Base-by-base conservation (phyloP, 1,140 invertebrate species). In the Bombus vancouverensis region DNA sequence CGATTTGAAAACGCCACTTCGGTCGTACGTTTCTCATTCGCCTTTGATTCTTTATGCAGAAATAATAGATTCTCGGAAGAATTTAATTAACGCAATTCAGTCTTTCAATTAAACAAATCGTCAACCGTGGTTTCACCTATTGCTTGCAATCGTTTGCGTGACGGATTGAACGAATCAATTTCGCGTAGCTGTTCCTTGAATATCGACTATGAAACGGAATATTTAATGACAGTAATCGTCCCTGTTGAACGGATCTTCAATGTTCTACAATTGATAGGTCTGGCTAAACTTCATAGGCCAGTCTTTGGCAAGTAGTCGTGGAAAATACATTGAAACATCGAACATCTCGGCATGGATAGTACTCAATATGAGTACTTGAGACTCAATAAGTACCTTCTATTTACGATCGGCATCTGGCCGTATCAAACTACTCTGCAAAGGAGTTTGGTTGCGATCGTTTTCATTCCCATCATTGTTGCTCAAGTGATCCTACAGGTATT, bases 401-500 rank as follows among this genome's bases (percentile, higher is more conserved):
- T 62, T 9, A 9, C 57, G 1, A 65, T 92, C 8, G 90, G 91
- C 9, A 76, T 83, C 2, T 92, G 91, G 91, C 92, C 92, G 13
- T 80, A 89, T 78, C 91, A 92, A 62, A 81, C 65, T 9, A 53
- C 15, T 2, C 2, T 77, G 57, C 71, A 88, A 44, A 92, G 87
- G 71, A 68, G 84, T 70, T 39, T 92, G 0, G 42, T 86, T 1
- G 72, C 83, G 1, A 37, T 78, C 3, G 6, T 90, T 13, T 68
- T 88, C n/a, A 72, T 90, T 28, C 87, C 89, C 3, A 77, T 86
- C 4, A 44, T 91, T 70, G 13, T 42, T 9, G 39, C 66, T 15
- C 92, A 92, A 42, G 75, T 68, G 12, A 32, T 83, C 13, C 2
- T 92, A n/a, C 91, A 92, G 91, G 92, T 92, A 91, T 62, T 10